Conservation (phyloP, 2,113 vertebrate genomes). For the Salvator merianae region DNA sequence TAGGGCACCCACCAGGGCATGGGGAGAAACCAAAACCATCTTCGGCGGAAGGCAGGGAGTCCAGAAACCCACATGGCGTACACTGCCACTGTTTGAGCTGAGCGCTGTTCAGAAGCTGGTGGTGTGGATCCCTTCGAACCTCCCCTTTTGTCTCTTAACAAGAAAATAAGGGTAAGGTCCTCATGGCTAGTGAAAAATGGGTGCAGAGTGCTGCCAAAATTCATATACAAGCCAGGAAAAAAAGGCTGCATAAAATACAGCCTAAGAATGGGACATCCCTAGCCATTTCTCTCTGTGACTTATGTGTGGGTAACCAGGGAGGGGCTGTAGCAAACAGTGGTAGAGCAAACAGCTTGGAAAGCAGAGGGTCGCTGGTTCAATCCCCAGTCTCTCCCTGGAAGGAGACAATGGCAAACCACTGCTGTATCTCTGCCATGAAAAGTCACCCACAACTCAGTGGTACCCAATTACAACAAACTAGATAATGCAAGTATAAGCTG, state of each 20-base stretch:
- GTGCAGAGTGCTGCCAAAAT: not conserved
- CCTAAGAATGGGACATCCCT: not conserved
- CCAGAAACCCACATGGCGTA: conserved; percentile 9
- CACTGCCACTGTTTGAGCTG: not conserved
- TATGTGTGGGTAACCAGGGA: too few species aligned
- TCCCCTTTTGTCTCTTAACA: not conserved
- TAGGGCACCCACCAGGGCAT: conserved; percentile 7
- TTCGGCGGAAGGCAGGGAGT: not conserved
- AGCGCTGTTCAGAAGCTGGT: not conserved
- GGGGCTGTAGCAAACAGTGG: too few species aligned
- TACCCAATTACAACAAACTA: too few species aligned
- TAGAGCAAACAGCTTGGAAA: too few species aligned
- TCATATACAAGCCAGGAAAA: not conserved
- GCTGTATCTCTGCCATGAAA: too few species aligned
- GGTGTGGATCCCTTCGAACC: not conserved
- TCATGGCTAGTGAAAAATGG: not conserved
- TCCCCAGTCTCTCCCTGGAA: too few species aligned
- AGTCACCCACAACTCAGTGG: too few species aligned
- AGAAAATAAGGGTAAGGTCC: conserved; percentile 5
- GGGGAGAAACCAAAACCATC: not conserved
- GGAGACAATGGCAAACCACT: too few species aligned
- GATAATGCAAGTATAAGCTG: too few species aligned
- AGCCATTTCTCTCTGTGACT: too few species aligned
- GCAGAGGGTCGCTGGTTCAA: too few species aligned
- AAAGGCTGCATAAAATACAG: not conserved